phyloP scores from a whole-genome alignment of 2,888 invertebrate species.

The Pyrrhosoma nymphula region DNA sequence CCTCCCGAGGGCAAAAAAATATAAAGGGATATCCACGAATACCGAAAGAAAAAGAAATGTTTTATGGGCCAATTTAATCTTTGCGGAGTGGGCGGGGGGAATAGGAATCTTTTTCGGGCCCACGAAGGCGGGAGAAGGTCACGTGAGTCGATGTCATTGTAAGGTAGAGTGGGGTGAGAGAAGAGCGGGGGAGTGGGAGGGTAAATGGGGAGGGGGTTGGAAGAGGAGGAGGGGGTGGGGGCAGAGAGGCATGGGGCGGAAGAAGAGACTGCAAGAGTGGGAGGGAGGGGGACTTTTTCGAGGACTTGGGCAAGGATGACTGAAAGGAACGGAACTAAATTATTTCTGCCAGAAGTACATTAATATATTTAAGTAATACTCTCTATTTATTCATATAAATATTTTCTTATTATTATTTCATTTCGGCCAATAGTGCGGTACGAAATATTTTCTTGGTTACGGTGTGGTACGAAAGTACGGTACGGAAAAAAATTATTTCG shows the following conservation, averaged over 20 bases:
- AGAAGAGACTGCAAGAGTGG: not conserved
- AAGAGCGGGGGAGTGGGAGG: not conserved
- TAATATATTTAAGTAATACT: too few relatives aligned
- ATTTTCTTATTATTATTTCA: too few relatives aligned
- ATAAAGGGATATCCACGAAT: constrained; percentile 18
- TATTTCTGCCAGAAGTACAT: too few relatives aligned
- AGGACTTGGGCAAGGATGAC: not conserved
- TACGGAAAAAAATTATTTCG: too few relatives aligned
- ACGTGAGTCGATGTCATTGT: not conserved
- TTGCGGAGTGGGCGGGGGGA: not conserved
- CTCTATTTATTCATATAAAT: too few relatives aligned
- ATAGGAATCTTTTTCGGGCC: not conserved
- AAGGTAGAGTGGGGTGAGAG: not conserved
- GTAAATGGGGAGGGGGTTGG: not conserved
- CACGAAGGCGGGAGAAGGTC: not conserved
- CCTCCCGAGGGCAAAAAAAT: not conserved
- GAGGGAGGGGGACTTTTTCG: not conserved
- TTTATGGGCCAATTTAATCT: constrained; percentile 11
- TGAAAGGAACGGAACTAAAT: not conserved
- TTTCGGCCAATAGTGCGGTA: too few relatives aligned
- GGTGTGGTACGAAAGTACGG: too few relatives aligned
- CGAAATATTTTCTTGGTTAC: too few relatives aligned
- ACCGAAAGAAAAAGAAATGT: not conserved
- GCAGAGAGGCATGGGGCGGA: not conserved
- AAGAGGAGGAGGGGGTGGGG: not conserved